These are phyloP conservation scores for Apteryx mantelli DNA, from an alignment of 2,113 vertebrate genomes.

Conservation along the genomic window DNA sequence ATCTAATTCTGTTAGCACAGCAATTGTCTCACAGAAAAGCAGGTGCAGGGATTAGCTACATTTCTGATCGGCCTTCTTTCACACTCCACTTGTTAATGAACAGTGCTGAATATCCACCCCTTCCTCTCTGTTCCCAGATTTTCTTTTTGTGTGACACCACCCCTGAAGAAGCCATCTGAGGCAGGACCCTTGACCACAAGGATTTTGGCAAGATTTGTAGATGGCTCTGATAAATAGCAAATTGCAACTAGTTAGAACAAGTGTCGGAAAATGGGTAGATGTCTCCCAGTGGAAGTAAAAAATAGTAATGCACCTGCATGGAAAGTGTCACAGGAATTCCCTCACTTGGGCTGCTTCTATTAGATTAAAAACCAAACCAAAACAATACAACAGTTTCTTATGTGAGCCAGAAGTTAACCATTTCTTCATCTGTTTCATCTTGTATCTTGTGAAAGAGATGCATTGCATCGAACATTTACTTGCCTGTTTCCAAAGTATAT, in stretches of 20 bases:
- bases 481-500: not conserved
- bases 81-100: not conserved
- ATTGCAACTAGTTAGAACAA: not conserved
- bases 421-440: not conserved
- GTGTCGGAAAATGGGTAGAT: not conserved
- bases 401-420: not conserved
- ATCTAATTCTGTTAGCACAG: not conserved
- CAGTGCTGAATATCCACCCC: not conserved
- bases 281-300: not conserved
- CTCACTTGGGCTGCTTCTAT: not conserved
- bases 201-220: not conserved
- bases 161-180: not conserved
- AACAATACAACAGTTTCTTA: not conserved
- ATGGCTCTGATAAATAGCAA: not conserved
- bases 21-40: not conserved
- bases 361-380: not conserved
- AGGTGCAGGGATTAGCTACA: not conserved
- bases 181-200: not conserved
- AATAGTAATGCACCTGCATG: not conserved
- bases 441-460: not conserved
- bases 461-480: not conserved
- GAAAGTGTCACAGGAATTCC: not conserved
- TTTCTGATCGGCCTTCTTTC: not conserved
- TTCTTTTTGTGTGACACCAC: not conserved
- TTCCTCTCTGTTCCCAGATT: not conserved